phyloP scores from a whole-genome alignment of 92 coral and sea anemone genomes.

The Diadumene lineata region DNA sequence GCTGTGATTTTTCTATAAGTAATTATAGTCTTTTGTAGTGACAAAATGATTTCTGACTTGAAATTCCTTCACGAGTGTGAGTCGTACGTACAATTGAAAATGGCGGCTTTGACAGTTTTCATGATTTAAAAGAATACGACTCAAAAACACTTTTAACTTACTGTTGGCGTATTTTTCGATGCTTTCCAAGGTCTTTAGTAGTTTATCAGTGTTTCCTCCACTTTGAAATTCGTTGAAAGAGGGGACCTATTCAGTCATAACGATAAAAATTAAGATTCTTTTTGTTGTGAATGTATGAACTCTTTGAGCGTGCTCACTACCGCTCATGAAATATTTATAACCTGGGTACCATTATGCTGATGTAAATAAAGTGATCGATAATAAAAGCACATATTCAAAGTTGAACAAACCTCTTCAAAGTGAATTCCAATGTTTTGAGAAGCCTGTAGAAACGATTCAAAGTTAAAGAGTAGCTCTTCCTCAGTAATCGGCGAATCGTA shows the following conservation, averaged over 20 bases:
- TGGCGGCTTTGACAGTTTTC: constrained; percentile 37
- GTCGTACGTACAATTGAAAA: no score
- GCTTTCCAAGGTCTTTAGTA: constrained; percentile 70
- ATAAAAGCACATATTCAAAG: constrained; percentile 46
- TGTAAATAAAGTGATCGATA: constrained; percentile 38
- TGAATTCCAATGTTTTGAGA: constrained; percentile 80
- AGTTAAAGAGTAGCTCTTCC: constrained; percentile 58
- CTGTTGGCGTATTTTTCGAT: constrained; percentile 70
- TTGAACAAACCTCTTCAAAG: constrained; percentile 68
- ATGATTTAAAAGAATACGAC: background rate
- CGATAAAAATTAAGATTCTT: constrained; percentile 24
- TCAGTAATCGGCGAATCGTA: constrained; percentile 55
- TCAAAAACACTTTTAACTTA: constrained; percentile 32
- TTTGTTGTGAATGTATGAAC: constrained; percentile 9
- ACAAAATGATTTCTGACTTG: background rate
- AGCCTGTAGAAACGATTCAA: constrained; percentile 62
- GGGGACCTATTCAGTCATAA: constrained; percentile 62
- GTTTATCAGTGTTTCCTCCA: constrained; percentile 57
- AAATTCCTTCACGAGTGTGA: constrained; percentile 33
- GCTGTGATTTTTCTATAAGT: background rate
- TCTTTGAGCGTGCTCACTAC: constrained; percentile 64
- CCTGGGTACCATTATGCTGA: constrained; percentile 57
- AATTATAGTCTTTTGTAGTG: background rate
- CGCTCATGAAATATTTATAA: constrained; percentile 78
- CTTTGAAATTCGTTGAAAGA: constrained; percentile 62